Percentiles rank a stretch among this genome's conserved stretches.
Evolutionary conservation across 2,797 vertebrate genomes (phyloP).

Genomic region (Pseudopleuronectes americanus): DNA sequence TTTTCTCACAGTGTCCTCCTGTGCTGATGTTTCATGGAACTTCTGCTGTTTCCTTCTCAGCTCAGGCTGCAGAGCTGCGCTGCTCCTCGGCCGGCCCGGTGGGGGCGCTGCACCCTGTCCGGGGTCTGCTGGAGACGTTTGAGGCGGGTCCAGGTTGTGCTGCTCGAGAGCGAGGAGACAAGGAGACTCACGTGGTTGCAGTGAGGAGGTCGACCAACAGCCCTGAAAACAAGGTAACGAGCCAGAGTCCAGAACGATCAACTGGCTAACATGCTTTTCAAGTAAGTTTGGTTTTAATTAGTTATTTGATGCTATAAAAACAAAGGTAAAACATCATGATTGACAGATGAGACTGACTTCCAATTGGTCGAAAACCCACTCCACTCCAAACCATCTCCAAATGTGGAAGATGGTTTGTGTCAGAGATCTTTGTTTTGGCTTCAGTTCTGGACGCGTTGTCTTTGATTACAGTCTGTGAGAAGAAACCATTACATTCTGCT

Average conservation of each 20-base stretch:
- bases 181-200: constrained; percentile 83
- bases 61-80: constrained; percentile 27
- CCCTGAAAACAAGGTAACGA: constrained; percentile 66
- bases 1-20: neutral
- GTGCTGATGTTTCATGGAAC: neutral
- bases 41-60: constrained; percentile 46
- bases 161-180: constrained; percentile 72
- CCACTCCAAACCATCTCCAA: too few relatives aligned
- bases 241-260: neutral
- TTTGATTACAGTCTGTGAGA: too few relatives aligned
- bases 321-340: too few relatives aligned
- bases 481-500: too few relatives aligned
- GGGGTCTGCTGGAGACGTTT: constrained; percentile 79
- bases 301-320: too few relatives aligned
- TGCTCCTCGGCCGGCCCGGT: constrained; percentile 58
- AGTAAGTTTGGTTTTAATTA: too few relatives aligned
- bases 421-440: too few relatives aligned
- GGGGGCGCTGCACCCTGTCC: constrained; percentile 76
- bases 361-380: too few relatives aligned
- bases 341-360: too few relatives aligned
- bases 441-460: too few relatives aligned
- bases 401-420: too few relatives aligned
- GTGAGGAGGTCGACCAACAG: constrained; percentile 60
- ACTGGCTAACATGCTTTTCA: neutral
- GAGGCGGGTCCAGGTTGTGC: constrained; percentile 77